Evolutionary conservation across 2,888 invertebrate genomes (phyloP).

Genomic region (Mechanitis messenoides): DNA sequence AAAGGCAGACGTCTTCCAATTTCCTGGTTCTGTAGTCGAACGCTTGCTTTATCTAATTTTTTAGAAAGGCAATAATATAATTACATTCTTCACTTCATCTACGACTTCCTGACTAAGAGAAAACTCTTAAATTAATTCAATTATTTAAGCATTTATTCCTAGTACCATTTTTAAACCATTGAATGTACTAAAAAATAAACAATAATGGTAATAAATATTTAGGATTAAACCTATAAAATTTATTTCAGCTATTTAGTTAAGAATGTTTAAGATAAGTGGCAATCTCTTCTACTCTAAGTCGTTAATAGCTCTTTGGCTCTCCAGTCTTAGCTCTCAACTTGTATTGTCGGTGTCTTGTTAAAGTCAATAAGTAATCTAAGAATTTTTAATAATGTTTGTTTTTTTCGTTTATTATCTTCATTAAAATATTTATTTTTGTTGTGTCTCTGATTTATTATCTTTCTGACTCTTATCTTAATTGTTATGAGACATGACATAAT

Average conservation of each 20-base stretch:
- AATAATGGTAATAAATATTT: conserved; percentile 1
- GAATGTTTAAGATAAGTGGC: background rate
- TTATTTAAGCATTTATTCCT: background rate
- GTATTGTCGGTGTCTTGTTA: conserved; percentile 25
- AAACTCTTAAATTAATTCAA: background rate
- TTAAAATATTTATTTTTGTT: no score
- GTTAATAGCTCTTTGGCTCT: conserved; percentile 23
- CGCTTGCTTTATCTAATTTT: conserved; percentile 36
- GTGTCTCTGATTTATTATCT: no score
- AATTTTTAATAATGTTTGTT: background rate
- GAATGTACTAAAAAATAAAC: background rate
- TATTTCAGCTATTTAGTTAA: conserved; percentile 4
- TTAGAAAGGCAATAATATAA: conserved; percentile 29
- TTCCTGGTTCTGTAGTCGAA: conserved; percentile 31
- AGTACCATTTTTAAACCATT: no score
- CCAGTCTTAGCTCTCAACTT: conserved; percentile 31
- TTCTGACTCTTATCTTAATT: no score
- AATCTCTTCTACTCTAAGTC: conserved; percentile 7
- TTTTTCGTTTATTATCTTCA: no score
- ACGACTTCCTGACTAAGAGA: background rate
- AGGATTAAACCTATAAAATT: conserved; percentile 10
- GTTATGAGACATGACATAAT: no score
- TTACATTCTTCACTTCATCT: conserved; percentile 26
- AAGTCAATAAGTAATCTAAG: conserved; percentile 9
- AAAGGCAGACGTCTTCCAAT: conserved; percentile 36